Conservation (phyloP, 2,888 invertebrate genomes). For the Ptilodon capucinus region DNA sequence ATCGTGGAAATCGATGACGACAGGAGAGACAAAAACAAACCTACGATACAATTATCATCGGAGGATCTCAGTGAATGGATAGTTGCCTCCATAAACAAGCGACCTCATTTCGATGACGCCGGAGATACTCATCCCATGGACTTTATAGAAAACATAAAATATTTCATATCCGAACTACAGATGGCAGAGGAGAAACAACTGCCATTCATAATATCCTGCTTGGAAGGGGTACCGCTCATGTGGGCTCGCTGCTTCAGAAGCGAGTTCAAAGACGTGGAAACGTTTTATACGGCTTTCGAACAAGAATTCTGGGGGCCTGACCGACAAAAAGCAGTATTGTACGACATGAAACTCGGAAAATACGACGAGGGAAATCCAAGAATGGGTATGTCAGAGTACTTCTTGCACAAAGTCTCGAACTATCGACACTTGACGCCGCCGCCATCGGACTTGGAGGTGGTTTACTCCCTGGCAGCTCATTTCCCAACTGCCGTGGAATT, state of each 20-base stretch:
- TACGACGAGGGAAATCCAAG: conserved; percentile 62
- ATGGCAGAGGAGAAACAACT: conserved; percentile 67
- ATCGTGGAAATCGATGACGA: conserved; percentile 71
- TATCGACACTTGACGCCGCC: conserved; percentile 72
- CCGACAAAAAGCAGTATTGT: conserved; percentile 70
- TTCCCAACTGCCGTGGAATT: conserved; percentile 74
- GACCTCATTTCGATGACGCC: conserved; percentile 71
- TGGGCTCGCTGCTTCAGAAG: conserved; percentile 74
- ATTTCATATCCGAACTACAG: conserved; percentile 69
- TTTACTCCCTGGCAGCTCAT: conserved; percentile 75
- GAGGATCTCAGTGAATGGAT: conserved; percentile 72
- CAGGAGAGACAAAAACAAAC: conserved; percentile 42
- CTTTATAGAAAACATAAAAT: conserved; percentile 69
- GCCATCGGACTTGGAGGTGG: conserved; percentile 75
- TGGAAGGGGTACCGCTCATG: conserved; percentile 72
- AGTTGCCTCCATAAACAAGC: conserved; percentile 65
- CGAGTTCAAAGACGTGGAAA: conserved; percentile 64
- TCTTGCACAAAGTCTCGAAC: conserved; percentile 74
- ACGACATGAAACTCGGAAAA: conserved; percentile 75
- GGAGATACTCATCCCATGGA: conserved; percentile 75
- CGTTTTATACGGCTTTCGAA: conserved; percentile 69
- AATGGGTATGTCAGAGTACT: conserved; percentile 76
- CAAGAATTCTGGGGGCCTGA: conserved; percentile 76
- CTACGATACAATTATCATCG: conserved; percentile 54
- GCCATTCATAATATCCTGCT: conserved; percentile 70